Percentiles rank a stretch among this genome's conserved stretches.
Evolutionary conservation across 2,888 invertebrate genomes (phyloP).

Genomic region (Diarsia rubi): DNA sequence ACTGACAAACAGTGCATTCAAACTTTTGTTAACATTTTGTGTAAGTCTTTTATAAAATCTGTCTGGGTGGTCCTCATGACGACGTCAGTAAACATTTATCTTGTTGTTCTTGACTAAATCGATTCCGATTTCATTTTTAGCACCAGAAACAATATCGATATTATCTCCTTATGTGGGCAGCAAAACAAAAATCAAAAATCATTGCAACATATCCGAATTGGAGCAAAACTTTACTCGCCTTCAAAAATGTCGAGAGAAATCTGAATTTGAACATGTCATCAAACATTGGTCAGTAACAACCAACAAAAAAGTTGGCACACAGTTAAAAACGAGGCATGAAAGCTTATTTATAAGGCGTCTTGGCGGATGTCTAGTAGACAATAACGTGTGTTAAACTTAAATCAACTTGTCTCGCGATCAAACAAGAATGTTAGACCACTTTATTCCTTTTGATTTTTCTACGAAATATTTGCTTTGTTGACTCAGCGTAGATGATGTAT

Average conservation of each 20-base stretch:
- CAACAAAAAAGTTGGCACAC: slow-evolving; percentile 59
- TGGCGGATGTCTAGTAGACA: slow-evolving; percentile 66
- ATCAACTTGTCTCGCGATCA: slow-evolving; percentile 68
- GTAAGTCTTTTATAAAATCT: background rate
- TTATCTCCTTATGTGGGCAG: slow-evolving; percentile 45
- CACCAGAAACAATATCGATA: slow-evolving; percentile 24
- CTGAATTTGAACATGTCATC: slow-evolving; percentile 33
- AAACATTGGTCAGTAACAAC: slow-evolving; percentile 58
- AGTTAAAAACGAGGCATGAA: slow-evolving; percentile 62
- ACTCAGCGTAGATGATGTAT: slow-evolving; percentile 55
- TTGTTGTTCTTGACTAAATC: slow-evolving; percentile 44
- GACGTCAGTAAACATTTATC: slow-evolving; percentile 37
- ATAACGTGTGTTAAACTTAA: slow-evolving; percentile 68
- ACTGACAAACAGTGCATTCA: slow-evolving; percentile 18
- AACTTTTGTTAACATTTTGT: background rate
- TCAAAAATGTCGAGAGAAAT: slow-evolving; percentile 28
- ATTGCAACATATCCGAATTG: slow-evolving; percentile 1
- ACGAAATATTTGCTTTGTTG: slow-evolving; percentile 60
- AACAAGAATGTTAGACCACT: slow-evolving; percentile 63
- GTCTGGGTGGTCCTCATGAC: slow-evolving; percentile 52
- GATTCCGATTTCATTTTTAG: slow-evolving; percentile 32
- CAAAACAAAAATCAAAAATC: slow-evolving; percentile 6
- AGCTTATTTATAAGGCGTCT: slow-evolving; percentile 68
- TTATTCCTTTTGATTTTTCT: slow-evolving; percentile 63
- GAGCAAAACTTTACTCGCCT: slow-evolving; percentile 20